These are phyloP conservation scores for Lucinisca nassula DNA, from an alignment of 2,888 invertebrate species.

Conservation along the genomic window DNA sequence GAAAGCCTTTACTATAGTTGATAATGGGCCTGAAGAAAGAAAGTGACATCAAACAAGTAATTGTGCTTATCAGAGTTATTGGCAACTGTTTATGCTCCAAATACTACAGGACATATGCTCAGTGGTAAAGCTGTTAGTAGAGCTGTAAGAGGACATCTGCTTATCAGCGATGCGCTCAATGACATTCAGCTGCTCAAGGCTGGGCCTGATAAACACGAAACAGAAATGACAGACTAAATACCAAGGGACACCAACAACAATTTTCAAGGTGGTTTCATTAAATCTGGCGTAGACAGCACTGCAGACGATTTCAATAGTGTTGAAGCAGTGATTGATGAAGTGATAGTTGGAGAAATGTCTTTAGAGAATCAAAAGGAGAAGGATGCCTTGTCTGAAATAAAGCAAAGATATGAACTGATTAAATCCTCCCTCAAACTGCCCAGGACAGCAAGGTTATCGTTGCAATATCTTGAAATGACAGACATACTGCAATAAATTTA, in stretches of 20 bases:
- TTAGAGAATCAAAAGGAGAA: not conserved
- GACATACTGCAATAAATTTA: constrained; percentile 41
- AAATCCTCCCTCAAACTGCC: not conserved
- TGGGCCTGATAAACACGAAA: not conserved
- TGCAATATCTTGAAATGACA: constrained; percentile 59
- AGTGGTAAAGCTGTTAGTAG: constrained; percentile 64
- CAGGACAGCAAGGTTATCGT: constrained; percentile 46
- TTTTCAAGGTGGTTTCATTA: not conserved
- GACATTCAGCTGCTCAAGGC: not conserved
- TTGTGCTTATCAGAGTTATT: not conserved
- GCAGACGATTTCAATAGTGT: not conserved
- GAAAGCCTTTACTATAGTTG: not conserved
- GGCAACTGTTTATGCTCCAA: constrained; percentile 55
- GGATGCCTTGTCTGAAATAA: not conserved
- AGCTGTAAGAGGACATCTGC: constrained; percentile 66
- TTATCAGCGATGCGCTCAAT: constrained; percentile 17
- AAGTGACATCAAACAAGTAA: not conserved
- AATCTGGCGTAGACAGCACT: not conserved
- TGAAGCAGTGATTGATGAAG: not conserved
- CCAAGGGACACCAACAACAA: not conserved
- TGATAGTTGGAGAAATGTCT: not conserved
- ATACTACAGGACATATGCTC: constrained; percentile 66
- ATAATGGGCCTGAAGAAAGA: not conserved
- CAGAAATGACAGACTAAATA: not conserved
- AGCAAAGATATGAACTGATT: not conserved